Base-by-base conservation (phyloP, 2,113 vertebrate species). In the Aplodontia rufa region DNA sequence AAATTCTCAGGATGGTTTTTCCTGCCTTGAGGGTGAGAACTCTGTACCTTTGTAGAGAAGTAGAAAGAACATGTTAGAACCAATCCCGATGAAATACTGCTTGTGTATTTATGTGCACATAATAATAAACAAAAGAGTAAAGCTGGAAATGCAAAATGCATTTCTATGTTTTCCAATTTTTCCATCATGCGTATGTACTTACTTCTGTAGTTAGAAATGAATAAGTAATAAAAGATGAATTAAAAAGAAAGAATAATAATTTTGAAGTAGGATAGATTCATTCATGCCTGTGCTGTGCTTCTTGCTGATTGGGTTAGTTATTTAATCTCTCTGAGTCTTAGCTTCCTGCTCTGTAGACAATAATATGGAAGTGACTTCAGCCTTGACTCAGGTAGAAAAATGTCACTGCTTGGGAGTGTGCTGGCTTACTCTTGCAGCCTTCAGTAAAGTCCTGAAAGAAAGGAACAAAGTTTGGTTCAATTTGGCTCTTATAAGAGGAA, bases 1-100 rank as follows among this genome's bases (percentile, higher is more conserved):
- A 58, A 90, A 92, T 92, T 92, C 93, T 92, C 76, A 49, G 40
- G 55, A 35, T 32, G 69, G 40, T 79, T 91, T 95, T 95, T 95
- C 83, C 80, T 75, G 93, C 49, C 79, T 60, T 28, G 45, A 64
- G 32, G 62, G 55, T 86, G 64, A 91, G 89, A 86, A 49, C 32
- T 91, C 72, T 87, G 28, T 17, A 55, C 24, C 40, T 90, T 79
- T 89, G 76, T 82, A 45, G 55, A 93, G 68, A 96, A 69, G 35
- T 32, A 12, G 62, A 66, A 87, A 76, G 91, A 78, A 80, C 60
- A 17, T 24, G 20, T 66, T 90, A 66, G 66, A 86, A 88, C 49
- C 55, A 79, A 93, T 93, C 74, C 72, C 83, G 78, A 88, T 87
- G 75, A 94, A 91, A 82, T 68, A 40, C 14, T 35, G 5, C 30